Evolutionary conservation across 92 coral and sea anemone genomes (phyloP), one percentile per base, ranked within the genome.

Genomic region (Anthopleura xanthogrammica): DNA sequence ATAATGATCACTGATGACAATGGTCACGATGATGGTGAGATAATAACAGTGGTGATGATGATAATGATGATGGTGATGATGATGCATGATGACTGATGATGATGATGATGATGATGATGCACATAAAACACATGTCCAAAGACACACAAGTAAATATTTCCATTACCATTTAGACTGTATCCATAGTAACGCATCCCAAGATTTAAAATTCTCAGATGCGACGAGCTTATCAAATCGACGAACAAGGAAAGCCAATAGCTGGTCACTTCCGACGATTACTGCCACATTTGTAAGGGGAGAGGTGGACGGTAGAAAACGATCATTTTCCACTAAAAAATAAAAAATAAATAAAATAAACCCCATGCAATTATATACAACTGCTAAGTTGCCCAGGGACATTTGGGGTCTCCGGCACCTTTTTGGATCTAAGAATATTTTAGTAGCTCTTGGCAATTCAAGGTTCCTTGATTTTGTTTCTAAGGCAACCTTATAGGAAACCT

Each of bases 131-230:
- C 11, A 22, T 68, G 36, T 17, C 36, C 74, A 54, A 11, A 12
- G 36, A 60, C 75, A 57, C 39, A 39, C 23, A 65, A 62, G 7
- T 39, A 65, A 42, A 17, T 64, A 3, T 16, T 41, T 24, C 75
- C 60, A 95, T 88, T 85, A 95, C 98, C 92, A 95, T 86, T 93
- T 92, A 75, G 88, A 92, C 41, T 90, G 89, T 60, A 93, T 72
- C 98, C 99, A 94, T 41, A 95, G 87, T 81, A 96, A 92, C 20
- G 93, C 85, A 57, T 96, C 99, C 99, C 99, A 96, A 36, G 94
- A 91, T 72, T 94, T 94, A 78, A 91, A 92, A 72, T 79, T 89
- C 60, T 96, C 99, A 29, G 95, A 87, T 8, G 91, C 88, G 58
- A 94, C 83, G 89, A 89, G 90, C 71, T 90, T 89, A 78, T 96